phyloP scores from a whole-genome alignment of 2,113 vertebrate genomes.

The Pholis gunnellus region DNA sequence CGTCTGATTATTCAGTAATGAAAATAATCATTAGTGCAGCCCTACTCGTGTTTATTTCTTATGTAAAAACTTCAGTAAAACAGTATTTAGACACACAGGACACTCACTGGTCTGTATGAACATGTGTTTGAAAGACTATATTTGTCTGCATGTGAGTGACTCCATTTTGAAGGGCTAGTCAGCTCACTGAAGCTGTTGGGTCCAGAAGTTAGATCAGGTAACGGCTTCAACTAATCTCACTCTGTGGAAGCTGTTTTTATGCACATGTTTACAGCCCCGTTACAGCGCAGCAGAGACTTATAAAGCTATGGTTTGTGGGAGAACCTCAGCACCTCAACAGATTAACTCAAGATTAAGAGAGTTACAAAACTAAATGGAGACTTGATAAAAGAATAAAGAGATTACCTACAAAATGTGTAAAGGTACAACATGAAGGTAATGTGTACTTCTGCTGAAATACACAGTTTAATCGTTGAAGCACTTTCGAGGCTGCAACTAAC shows the following conservation, averaged over 20 bases:
- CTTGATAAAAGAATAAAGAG: not conserved
- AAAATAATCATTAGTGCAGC: not conserved
- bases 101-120: not conserved
- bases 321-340: not conserved
- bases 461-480: not conserved
- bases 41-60: not conserved
- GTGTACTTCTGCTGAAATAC: not conserved
- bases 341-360: constrained; percentile 20
- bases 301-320: not conserved
- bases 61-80: not conserved
- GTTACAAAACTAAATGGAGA: constrained; percentile 3
- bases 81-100: not conserved
- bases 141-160: not conserved
- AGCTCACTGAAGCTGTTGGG: not conserved
- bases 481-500: not conserved
- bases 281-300: not conserved
- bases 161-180: constrained; percentile 42
- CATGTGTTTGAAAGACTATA: not conserved
- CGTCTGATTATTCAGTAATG: not conserved
- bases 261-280: not conserved
- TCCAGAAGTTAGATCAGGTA: not conserved
- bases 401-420: not conserved
- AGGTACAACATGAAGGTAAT: not conserved
- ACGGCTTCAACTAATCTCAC: constrained; percentile 32
- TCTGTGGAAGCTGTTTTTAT: constrained; percentile 5